Percentiles rank a stretch among this genome's conserved stretches.
Conservation (phyloP, 1,140 invertebrate species). For the Drosophila subpulchrella region DNA sequence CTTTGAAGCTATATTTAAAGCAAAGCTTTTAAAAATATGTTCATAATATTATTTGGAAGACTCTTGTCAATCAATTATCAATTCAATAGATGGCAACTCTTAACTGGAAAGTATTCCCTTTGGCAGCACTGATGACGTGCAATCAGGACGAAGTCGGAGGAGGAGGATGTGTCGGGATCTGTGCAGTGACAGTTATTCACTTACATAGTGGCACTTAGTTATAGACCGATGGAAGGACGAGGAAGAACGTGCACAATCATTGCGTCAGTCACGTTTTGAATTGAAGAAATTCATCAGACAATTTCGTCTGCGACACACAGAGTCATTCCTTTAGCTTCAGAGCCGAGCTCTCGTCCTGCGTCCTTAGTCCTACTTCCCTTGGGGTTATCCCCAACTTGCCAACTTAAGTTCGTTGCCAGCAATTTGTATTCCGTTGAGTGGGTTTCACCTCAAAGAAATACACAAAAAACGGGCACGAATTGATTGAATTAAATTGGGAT, state of each 20-base stretch:
- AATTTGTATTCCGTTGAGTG: constrained; percentile 68
- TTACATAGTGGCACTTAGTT: constrained; percentile 80
- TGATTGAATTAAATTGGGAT: constrained; percentile 80
- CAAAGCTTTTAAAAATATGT: too few species aligned
- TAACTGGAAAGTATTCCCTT: not conserved
- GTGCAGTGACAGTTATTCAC: constrained; percentile 71
- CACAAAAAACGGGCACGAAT: constrained; percentile 35
- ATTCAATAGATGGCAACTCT: not conserved
- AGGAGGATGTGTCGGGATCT: constrained; percentile 47
- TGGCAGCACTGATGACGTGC: constrained; percentile 9
- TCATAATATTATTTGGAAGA: too few species aligned
- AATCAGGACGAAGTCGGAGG: constrained; percentile 16
- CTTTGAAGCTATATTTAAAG: too few species aligned
- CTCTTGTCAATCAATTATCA: not conserved
- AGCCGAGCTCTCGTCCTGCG: not conserved
- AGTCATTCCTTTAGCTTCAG: constrained; percentile 38
- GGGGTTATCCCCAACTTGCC: constrained; percentile 26
- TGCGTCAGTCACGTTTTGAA: constrained; percentile 80
- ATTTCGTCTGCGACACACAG: constrained; percentile 57
- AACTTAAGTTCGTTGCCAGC: constrained; percentile 39
- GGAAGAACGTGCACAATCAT: constrained; percentile 74
- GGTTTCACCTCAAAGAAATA: constrained; percentile 41
- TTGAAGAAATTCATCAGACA: constrained; percentile 80
- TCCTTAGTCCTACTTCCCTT: not conserved
- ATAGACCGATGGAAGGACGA: constrained; percentile 48